A percentile compares a stretch with the other conserved stretches of the same genome.
phyloP scores from a whole-genome alignment of 2,888 invertebrate species.

The Aphodius granarius region DNA sequence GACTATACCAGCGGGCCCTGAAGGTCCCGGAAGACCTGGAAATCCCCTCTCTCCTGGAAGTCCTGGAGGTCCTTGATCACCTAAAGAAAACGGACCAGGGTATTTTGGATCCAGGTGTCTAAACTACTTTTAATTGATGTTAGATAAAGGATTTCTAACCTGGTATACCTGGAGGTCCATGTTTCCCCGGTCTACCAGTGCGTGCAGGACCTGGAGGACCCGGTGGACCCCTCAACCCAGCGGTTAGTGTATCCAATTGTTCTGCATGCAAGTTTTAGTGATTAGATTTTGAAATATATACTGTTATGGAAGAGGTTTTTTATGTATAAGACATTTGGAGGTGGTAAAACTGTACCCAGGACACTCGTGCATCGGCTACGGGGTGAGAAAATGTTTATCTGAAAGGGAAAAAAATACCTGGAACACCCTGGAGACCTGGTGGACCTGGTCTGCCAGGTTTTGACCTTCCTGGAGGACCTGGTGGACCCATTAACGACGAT shows the following conservation, averaged over 20 bases:
- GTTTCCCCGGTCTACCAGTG: slow-evolving; percentile 58
- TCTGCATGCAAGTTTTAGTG: slow-evolving; percentile 39
- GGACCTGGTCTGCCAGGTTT: slow-evolving; percentile 71
- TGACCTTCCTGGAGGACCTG: slow-evolving; percentile 67
- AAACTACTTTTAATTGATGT: not conserved
- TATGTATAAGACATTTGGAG: not conserved
- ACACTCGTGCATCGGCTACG: not conserved
- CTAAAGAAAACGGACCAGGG: slow-evolving; percentile 47
- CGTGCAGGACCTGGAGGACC: slow-evolving; percentile 63
- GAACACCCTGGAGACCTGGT: slow-evolving; percentile 68
- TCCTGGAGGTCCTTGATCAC: slow-evolving; percentile 68
- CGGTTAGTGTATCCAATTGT: slow-evolving; percentile 58
- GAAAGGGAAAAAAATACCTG: slow-evolving; percentile 56
- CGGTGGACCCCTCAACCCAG: slow-evolving; percentile 68
- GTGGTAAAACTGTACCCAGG: not conserved
- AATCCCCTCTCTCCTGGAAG: slow-evolving; percentile 66
- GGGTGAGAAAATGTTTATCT: not conserved
- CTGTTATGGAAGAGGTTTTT: not conserved
- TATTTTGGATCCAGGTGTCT: not conserved
- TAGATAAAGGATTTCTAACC: slow-evolving; percentile 48
- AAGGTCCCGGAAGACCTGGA: slow-evolving; percentile 65
- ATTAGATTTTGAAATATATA: not conserved
- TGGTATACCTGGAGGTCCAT: slow-evolving; percentile 61
- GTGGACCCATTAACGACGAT: slow-evolving; percentile 63
- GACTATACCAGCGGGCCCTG: slow-evolving; percentile 61